Percentiles rank a stretch among this genome's conserved stretches.
Conservation (phyloP, 1,140 invertebrate species). For the Drosophila guanche region DNA sequence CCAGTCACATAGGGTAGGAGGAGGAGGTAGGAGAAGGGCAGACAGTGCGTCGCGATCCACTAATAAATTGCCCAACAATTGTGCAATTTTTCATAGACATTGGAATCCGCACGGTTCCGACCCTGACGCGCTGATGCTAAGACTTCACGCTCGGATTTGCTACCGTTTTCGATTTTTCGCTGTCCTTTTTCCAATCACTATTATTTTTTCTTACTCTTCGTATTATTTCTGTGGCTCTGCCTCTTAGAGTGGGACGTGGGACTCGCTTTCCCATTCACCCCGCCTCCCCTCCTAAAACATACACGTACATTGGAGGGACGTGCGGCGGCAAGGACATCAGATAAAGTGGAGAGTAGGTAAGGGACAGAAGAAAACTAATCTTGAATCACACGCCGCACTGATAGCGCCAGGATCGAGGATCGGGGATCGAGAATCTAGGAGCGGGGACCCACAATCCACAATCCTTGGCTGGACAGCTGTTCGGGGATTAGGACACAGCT, state of each 20-base stretch:
- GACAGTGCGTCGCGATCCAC: slow-evolving; percentile 17
- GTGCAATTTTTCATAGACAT: slow-evolving; percentile 69
- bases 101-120: slow-evolving; percentile 37
- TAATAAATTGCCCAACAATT: slow-evolving; percentile 78
- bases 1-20: too few relatives aligned
- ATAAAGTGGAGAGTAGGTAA: slow-evolving; percentile 54
- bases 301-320: slow-evolving; percentile 15
- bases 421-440: not conserved
- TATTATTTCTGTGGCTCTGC: too few relatives aligned
- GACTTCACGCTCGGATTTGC: slow-evolving; percentile 72
- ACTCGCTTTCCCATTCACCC: slow-evolving; percentile 20
- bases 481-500: slow-evolving; percentile 52
- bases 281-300: slow-evolving; percentile 4
- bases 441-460: slow-evolving; percentile 27
- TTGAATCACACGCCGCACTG: slow-evolving; percentile 57
- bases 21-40: slow-evolving; percentile 4
- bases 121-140: slow-evolving; percentile 24
- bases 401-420: slow-evolving; percentile 50
- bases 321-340: slow-evolving; percentile 60
- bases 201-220: slow-evolving; percentile 9
- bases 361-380: slow-evolving; percentile 50
- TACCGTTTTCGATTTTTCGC: slow-evolving; percentile 44
- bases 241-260: not conserved
- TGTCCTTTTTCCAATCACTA: slow-evolving; percentile 30
- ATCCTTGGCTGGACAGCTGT: slow-evolving; percentile 58